These are phyloP conservation scores for Bos javanicus DNA, from an alignment of 2,113 vertebrate species.

Conservation along the genomic window DNA sequence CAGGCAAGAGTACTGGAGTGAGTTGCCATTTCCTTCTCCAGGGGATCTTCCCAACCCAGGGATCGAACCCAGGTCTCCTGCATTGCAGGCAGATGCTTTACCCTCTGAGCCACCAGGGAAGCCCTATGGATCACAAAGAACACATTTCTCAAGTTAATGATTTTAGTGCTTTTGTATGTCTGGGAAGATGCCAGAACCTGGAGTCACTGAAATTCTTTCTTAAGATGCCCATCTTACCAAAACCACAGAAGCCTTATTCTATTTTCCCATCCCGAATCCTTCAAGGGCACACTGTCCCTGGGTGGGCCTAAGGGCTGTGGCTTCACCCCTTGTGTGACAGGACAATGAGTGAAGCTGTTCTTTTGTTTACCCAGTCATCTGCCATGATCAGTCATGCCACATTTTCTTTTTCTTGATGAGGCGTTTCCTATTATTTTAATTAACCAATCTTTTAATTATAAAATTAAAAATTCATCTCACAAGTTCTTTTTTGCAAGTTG, in stretches of 20 bases:
- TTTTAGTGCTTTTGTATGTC: neutral
- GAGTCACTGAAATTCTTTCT: neutral
- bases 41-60: neutral
- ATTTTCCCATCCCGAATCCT: neutral
- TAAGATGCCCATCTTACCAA: neutral
- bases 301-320: neutral
- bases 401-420: neutral
- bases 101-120: neutral
- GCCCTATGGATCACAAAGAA: neutral
- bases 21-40: neutral
- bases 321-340: neutral
- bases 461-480: neutral
- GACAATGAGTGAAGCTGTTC: neutral
- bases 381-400: rapidly evolving
- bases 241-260: neutral
- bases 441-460: neutral
- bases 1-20: neutral
- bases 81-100: neutral
- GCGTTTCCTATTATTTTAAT: neutral
- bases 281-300: neutral
- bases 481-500: neutral
- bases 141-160: neutral
- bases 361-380: neutral
- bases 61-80: neutral
- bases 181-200: neutral